Base-by-base conservation (phyloP, 2,888 invertebrate genomes). In the Scelioninae gen. 1 region DNA sequence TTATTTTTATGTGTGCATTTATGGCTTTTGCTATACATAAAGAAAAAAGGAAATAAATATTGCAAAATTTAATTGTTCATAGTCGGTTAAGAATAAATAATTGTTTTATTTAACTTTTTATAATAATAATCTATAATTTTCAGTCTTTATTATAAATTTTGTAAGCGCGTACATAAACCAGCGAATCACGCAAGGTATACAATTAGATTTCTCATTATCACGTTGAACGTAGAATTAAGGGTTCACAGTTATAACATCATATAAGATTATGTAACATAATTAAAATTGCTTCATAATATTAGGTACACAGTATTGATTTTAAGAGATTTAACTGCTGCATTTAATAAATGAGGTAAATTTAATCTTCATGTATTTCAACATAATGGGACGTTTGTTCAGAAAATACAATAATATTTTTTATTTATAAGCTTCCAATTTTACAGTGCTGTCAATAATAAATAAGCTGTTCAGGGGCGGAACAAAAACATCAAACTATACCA, bases 121-220 rank as follows among this genome's bases (percentile, higher is more conserved):
- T 2, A 23, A 23, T 2, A 23, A 23, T 23, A 23, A 23, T 23
- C 23, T 4, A 23, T 23, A 2, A 23, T 23, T 23, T 38, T 1
- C 11, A 43, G 11, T 43, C 43, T 43, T 43, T 43, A n/a, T 10
- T 43, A 43, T 43, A n/a, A 43, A 43, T 43, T 43, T 43, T 43
- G 43, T 11, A 43, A 43, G 11, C n/a, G 43, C 43, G 43, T 11
- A n/a, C 43, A 43, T 43, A 43, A 43, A 43, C 9, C 5, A 43
- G 43, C 43, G n/a, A n/a, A 5, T 6, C 34, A 10, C 43, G n/a
- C 43, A 43, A 43, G 34, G 45, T 47, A 31, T 34, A 56, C 43
- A 69, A 69, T 69, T 69, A 55, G 55, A 56, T 45, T 40, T 29
- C 56, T 45, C 68, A 56, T 69, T 69, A 69, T 45, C 68, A 69